Evolutionary conservation across 2,888 invertebrate species (phyloP), one percentile per base, ranked within the genome.

Genomic region (Leucoma salicis): DNA sequence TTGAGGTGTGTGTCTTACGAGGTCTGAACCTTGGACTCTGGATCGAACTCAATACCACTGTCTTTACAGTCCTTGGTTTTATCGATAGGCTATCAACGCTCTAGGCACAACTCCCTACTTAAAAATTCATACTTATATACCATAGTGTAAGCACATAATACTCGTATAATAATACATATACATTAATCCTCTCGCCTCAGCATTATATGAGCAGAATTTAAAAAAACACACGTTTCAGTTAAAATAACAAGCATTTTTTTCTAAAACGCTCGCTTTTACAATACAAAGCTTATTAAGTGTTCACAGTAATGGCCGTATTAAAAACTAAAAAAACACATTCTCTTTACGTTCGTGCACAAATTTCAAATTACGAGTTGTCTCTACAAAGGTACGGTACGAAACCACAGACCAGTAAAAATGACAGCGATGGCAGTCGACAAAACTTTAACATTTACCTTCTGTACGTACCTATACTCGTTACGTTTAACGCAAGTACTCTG

Each of bases 281-380:
- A 1, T 55, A 56, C 56, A 59, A 63, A 59, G 53, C 50, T 47
- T 41, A 46, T 40, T 57, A 62, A 63, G 60, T 62, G 54, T 45
- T 59, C 38, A 38, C 21, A 24, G 46, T 58, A 53, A 39, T n/a
- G n/a, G 34, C 40, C 48, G 31, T 51, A 59, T 53, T 31, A 35
- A 39, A 42, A 53, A 63, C 55, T 58, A 52, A 56, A 58, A 58
- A 45, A 46, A 53, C 31, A 52, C 55, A 46, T 49, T 46, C 56
- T 36, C 43, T 63, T 64, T 55, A 58, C 53, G 47, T 53, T 59
- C 59, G 60, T 70, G 72, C 67, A 69, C 72, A 72, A 69, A 69
- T 70, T 65, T 63, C 61, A 69, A 70, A 72, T 72, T 67, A 70
- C 64, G 47, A 57, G 57, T 51, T 51, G 57, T 64, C 57, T 49